Conservation (phyloP, 1,140 invertebrate genomes). For the Piezodorus guildinii region DNA sequence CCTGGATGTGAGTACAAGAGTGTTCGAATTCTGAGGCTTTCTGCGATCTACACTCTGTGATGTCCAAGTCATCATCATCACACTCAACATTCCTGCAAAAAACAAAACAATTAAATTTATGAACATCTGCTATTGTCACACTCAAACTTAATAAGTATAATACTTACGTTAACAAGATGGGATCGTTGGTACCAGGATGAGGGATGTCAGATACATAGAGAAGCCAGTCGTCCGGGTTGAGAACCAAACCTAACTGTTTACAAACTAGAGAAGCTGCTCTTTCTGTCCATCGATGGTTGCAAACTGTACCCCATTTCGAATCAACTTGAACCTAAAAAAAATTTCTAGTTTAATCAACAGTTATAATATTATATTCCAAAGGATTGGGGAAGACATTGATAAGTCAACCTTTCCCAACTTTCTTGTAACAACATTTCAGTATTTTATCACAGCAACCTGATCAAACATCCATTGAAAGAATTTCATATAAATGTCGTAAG, state of each 20-base stretch:
- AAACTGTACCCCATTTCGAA: constrained; percentile 91
- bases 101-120: not conserved
- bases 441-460: no score
- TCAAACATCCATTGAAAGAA: no score
- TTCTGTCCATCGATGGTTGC: constrained; percentile 92
- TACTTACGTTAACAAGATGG: constrained; percentile 37
- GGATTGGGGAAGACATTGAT: no score
- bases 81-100: constrained; percentile 72
- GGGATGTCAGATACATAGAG: constrained; percentile 70
- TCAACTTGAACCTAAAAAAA: constrained; percentile 54
- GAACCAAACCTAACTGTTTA: constrained; percentile 83
- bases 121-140: not conserved
- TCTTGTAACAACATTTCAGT: no score
- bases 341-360: no score
- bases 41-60: constrained; percentile 78
- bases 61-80: constrained; percentile 80
- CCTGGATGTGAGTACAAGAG: constrained; percentile 74
- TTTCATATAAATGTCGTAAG: no score
- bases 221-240: constrained; percentile 87
- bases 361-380: no score
- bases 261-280: constrained; percentile 84
- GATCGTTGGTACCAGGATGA: constrained; percentile 58
- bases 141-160: not conserved
- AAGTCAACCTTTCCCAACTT: no score
- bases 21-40: constrained; percentile 65